A percentile compares a stretch with the other conserved stretches of the same genome.
Evolutionary conservation across 2,888 invertebrate species (phyloP).

Genomic region (Xylota segnis): DNA sequence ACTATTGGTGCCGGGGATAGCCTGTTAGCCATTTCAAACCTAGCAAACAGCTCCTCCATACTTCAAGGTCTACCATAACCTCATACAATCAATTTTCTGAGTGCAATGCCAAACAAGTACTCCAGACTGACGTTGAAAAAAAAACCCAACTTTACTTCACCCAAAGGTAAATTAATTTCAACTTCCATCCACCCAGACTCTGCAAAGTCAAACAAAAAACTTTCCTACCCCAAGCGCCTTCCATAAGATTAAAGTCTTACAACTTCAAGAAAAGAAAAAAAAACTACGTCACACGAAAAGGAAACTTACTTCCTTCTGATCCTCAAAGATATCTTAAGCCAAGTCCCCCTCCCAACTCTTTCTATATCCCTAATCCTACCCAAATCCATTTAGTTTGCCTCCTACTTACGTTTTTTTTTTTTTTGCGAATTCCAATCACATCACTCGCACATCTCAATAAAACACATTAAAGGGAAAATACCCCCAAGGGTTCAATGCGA

Average conservation of each 20-base stretch:
- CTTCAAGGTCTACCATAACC: too few species aligned
- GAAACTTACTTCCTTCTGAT: constrained; percentile 13
- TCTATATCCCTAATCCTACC: constrained; percentile 25
- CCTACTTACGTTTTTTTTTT: constrained; percentile 6
- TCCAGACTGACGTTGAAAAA: not conserved
- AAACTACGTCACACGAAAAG: constrained; percentile 3
- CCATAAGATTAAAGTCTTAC: not conserved
- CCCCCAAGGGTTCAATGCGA: constrained; percentile 60
- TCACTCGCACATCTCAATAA: constrained; percentile 67
- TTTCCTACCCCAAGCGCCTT: not conserved
- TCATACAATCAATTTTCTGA: too few species aligned
- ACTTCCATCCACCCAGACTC: not conserved
- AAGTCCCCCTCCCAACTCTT: constrained; percentile 13
- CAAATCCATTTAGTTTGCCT: constrained; percentile 17
- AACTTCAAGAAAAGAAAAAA: not conserved
- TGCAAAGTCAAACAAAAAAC: not conserved
- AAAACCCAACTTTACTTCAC: not conserved
- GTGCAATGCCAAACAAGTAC: not conserved
- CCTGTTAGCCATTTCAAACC: too few species aligned
- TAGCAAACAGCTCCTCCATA: too few species aligned
- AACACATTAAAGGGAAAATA: constrained; percentile 54
- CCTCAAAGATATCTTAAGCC: constrained; percentile 3
- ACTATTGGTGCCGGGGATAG: too few species aligned
- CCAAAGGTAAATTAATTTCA: not conserved
- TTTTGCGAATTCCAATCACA: constrained; percentile 58